Percentiles rank a stretch among this genome's conserved stretches.
phyloP scores from a whole-genome alignment of 1,140 invertebrate species.

The Drosophila pseudoobscura region DNA sequence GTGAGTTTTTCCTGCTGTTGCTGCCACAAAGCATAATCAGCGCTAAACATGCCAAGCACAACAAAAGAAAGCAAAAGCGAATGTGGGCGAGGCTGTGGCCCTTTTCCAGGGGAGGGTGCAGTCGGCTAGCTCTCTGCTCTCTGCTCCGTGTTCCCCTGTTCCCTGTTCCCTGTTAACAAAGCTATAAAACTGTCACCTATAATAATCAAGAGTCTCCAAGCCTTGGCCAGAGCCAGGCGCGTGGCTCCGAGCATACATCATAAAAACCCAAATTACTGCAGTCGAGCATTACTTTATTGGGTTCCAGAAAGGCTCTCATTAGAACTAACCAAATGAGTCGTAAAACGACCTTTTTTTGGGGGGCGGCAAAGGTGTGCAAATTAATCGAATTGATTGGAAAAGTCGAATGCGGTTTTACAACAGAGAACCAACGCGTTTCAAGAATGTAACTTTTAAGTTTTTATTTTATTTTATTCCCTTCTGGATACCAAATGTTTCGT shows the following conservation, averaged over 20 bases:
- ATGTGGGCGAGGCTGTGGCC: not conserved
- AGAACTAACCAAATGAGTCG: too few relatives aligned
- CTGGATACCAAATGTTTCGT: too few relatives aligned
- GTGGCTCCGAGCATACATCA: conserved; percentile 46
- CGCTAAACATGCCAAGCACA: conserved; percentile 77
- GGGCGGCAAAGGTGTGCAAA: too few relatives aligned
- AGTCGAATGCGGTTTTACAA: too few relatives aligned
- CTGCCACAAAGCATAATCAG: conserved; percentile 73
- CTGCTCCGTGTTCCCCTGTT: not conserved
- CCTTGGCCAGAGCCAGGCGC: conserved; percentile 28
- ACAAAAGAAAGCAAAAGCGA: conserved; percentile 48
- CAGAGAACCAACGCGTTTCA: too few relatives aligned
- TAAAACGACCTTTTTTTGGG: not conserved
- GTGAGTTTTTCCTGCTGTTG: conserved; percentile 55
- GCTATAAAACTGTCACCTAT: conserved; percentile 79
- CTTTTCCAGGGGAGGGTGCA: conserved; percentile 4
- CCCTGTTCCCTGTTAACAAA: conserved; percentile 63
- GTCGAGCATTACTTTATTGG: conserved; percentile 6
- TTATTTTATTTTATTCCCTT: too few relatives aligned
- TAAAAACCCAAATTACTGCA: conserved; percentile 30
- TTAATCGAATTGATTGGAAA: too few relatives aligned
- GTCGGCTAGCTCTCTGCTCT: not conserved
- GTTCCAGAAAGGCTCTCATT: conserved; percentile 15
- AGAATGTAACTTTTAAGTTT: too few relatives aligned
- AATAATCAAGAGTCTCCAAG: conserved; percentile 49